Percentiles rank a stretch among this genome's conserved stretches.
These are phyloP conservation scores for Pseudorhiza aurosa DNA, from an alignment of 30 jellyfish, hydroid and myxozoan species.

Conservation along the genomic window DNA sequence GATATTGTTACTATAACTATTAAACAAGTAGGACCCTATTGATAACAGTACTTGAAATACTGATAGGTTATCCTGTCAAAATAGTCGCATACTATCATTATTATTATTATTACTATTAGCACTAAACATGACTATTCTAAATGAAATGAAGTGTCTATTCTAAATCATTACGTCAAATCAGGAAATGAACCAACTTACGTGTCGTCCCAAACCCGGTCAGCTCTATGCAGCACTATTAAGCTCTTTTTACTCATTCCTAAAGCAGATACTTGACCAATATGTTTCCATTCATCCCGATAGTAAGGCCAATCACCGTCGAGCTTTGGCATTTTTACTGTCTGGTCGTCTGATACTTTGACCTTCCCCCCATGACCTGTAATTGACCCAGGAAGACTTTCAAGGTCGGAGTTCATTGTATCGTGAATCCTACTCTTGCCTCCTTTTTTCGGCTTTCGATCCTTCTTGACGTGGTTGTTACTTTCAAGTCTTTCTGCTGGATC, in stretches of 20 bases:
- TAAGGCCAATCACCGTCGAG: conserved; percentile 79
- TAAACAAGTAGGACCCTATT: too few relatives aligned
- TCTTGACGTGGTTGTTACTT: background rate
- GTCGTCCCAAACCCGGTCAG: conserved; percentile 68
- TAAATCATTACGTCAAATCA: too few relatives aligned
- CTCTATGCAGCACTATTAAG: conserved; percentile 72
- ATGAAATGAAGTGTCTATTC: too few relatives aligned
- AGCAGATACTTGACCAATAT: conserved; percentile 62
- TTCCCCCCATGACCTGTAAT: background rate
- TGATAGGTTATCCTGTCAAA: too few relatives aligned
- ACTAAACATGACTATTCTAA: too few relatives aligned
- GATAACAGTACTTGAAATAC: too few relatives aligned
- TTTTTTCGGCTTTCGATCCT: background rate
- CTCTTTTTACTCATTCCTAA: conserved; percentile 38
- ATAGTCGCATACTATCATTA: too few relatives aligned
- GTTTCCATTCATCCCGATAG: conserved; percentile 2
- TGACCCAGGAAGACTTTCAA: conserved; percentile 9
- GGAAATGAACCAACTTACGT: conserved; percentile 37
- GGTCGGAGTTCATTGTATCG: conserved; percentile 32
- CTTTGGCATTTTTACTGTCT: background rate
- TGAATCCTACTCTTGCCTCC: background rate
- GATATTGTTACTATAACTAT: too few relatives aligned
- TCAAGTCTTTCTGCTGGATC: too few relatives aligned
- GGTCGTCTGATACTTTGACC: background rate
- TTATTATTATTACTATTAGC: too few relatives aligned